Evolutionary conservation across 92 coral and sea anemone species (phyloP).

Genomic region (Zoanthus gigantus): DNA sequence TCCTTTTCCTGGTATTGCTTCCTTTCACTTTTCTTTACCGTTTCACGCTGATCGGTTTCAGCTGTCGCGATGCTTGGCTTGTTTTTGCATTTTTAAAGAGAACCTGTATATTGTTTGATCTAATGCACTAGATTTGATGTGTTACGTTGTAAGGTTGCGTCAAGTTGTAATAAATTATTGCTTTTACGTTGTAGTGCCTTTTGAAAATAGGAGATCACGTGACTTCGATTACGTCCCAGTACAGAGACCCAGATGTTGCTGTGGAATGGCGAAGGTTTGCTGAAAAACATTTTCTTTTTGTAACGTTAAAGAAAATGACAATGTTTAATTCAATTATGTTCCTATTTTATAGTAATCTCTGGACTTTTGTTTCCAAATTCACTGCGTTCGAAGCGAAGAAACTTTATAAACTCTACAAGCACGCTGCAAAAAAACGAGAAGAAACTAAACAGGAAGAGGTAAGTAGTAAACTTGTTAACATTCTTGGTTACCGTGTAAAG

Average conservation of each 20-base stretch:
- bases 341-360: constrained; percentile 79
- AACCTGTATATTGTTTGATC: no score
- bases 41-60: background rate
- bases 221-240: constrained; percentile 88
- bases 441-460: constrained; percentile 79
- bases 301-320: no score
- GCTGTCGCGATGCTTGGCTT: background rate
- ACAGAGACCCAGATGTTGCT: constrained; percentile 80
- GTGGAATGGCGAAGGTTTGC: constrained; percentile 91
- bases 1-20: no score
- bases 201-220: constrained; percentile 96
- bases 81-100: background rate
- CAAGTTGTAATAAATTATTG: background rate
- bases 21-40: no score
- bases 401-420: constrained; percentile 86
- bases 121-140: background rate
- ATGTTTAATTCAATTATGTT: background rate
- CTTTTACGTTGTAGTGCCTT: constrained; percentile 72
- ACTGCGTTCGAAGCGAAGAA: constrained; percentile 97
- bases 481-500: background rate
- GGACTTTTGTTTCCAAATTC: constrained; percentile 97
- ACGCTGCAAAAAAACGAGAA: constrained; percentile 93
- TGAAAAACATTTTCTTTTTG: no score
- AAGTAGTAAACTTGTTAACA: background rate
- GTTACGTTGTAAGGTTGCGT: background rate